A percentile compares a stretch with the other conserved stretches of the same genome.
Evolutionary conservation across 2,113 vertebrate genomes (phyloP).

Genomic region (Opisthocomus hoazin): DNA sequence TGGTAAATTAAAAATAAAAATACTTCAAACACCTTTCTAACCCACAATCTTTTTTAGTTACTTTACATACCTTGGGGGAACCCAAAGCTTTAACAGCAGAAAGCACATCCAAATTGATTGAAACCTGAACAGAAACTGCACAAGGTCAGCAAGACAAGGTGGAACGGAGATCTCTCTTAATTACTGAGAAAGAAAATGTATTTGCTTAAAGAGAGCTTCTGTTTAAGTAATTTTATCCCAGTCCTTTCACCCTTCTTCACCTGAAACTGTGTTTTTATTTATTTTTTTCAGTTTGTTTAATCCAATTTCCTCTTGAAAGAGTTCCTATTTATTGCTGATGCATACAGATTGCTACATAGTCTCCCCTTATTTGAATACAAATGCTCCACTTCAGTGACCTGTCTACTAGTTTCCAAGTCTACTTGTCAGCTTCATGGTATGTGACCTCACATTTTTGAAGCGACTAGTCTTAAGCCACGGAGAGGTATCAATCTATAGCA

Average conservation of each 20-base stretch:
- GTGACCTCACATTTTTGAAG: background rate
- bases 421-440: background rate
- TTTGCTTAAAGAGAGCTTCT: background rate
- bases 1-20: background rate
- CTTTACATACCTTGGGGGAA: background rate
- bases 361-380: background rate
- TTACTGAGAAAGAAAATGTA: background rate
- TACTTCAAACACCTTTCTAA: background rate
- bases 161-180: background rate
- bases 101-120: background rate
- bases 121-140: background rate
- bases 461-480: background rate
- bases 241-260: background rate
- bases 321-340: background rate
- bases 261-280: background rate
- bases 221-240: background rate
- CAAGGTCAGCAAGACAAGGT: background rate
- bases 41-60: background rate
- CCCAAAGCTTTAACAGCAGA: background rate
- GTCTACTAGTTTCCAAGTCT: background rate
- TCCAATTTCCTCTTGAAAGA: background rate
- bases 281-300: background rate
- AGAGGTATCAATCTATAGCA: slow-evolving; percentile 27
- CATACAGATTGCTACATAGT: background rate
- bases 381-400: background rate